Evolutionary conservation across 2,797 vertebrate genomes (phyloP).

Genomic region (Natrix natrix): DNA sequence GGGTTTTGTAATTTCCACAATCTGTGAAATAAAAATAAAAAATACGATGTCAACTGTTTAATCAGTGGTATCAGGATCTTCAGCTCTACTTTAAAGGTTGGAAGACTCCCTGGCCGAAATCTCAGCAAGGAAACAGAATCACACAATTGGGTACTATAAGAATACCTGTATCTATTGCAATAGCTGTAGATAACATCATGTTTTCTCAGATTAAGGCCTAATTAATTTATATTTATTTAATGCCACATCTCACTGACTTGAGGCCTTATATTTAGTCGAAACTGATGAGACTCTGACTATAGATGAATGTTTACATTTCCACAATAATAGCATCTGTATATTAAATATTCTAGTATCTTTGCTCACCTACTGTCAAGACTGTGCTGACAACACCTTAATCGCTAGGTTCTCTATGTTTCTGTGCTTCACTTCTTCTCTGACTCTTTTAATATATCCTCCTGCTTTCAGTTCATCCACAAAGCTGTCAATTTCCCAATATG

Average conservation of each 20-base stretch:
- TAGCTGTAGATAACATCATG: background rate
- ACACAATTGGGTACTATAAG: background rate
- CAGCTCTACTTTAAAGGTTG: background rate
- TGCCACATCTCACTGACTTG: conserved; percentile 28
- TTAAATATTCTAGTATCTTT: conserved; percentile 60
- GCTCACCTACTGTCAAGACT: conserved; percentile 66
- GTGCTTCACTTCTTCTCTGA: conserved; percentile 36
- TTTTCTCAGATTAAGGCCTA: background rate
- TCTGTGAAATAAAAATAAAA: background rate
- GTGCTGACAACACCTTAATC: conserved; percentile 71
- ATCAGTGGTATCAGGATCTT: background rate
- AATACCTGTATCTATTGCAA: background rate
- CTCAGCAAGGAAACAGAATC: conserved; percentile 7
- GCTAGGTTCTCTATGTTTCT: conserved; percentile 57
- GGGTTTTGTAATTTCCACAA: background rate
- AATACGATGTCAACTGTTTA: background rate
- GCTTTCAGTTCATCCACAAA: conserved; percentile 64
- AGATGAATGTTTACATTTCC: conserved; percentile 56
- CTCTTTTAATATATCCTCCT: conserved; percentile 61
- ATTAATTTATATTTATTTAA: conserved; percentile 32
- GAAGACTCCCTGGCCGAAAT: background rate
- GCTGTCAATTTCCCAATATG: conserved; percentile 67
- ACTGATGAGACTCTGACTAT: conserved; percentile 61
- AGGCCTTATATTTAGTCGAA: conserved; percentile 52
- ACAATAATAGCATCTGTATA: conserved; percentile 60